These are phyloP conservation scores for Anthophora plumipes DNA, from an alignment of 2,888 invertebrate species.

Conservation along the genomic window DNA sequence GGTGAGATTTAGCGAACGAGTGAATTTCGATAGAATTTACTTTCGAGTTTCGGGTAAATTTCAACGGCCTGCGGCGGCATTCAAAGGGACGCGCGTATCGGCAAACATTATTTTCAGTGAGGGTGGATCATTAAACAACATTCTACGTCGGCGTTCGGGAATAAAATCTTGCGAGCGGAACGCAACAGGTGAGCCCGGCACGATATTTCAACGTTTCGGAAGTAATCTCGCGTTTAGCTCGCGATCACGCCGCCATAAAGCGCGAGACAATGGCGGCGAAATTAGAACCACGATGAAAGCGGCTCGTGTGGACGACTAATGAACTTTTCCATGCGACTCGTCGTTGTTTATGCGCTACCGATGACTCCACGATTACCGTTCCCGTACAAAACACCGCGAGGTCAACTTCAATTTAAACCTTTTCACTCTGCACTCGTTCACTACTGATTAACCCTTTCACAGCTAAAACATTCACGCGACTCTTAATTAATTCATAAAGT, in stretches of 20 bases:
- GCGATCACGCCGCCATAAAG: conserved; percentile 47
- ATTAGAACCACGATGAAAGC: conserved; percentile 45
- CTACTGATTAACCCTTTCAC: too few species aligned
- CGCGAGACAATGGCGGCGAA: conserved; percentile 49
- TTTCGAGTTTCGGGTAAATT: background rate
- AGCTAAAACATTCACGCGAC: too few species aligned
- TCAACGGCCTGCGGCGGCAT: background rate
- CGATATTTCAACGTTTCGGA: conserved; percentile 58
- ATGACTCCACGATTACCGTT: background rate
- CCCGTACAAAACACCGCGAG: too few species aligned
- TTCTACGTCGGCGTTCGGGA: conserved; percentile 23
- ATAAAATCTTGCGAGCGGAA: conserved; percentile 50
- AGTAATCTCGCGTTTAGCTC: conserved; percentile 59
- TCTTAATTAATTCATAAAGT: too few species aligned
- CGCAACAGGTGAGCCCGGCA: conserved; percentile 60
- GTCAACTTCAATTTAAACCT: background rate
- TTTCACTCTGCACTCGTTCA: too few species aligned
- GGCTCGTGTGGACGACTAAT: conserved; percentile 45
- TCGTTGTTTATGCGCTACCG: background rate
- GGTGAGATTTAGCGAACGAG: background rate
- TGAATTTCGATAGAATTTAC: background rate
- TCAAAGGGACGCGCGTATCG: conserved; percentile 12
- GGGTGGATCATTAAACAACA: conserved; percentile 35
- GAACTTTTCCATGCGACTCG: conserved; percentile 18
- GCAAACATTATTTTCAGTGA: conserved; percentile 28